Evolutionary conservation across 2,113 vertebrate species (phyloP), one percentile per base, ranked within the genome.

Genomic region (Clupea harengus): DNA sequence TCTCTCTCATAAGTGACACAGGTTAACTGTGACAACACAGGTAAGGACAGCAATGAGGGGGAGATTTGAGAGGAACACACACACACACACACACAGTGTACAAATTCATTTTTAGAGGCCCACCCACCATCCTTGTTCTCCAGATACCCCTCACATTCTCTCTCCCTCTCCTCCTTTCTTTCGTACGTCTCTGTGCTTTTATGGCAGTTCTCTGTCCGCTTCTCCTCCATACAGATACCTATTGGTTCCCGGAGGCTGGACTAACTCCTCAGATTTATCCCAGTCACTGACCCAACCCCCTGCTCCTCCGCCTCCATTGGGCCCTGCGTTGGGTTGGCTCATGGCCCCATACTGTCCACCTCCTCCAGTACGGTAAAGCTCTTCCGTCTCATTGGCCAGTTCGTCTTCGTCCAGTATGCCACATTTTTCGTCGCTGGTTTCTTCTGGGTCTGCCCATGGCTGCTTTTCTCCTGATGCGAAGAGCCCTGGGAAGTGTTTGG

Each of bases 401-500:
- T 99, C 98, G 83, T 99, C 98, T 91, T 99, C 97, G 7, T 96
- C 94, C 82, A 99, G 97, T 92, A 99, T 99, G 64, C 98, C 98
- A 82, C 98, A 99, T 90, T 99, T 99, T 92, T 99, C 98, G 90
- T 98, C 96, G 50, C 98, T 99, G 22, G 97, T 99, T 92, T 99
- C 95, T 52, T 99, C 98, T 20, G 96, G 97, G 84, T 99, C 98
- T 1, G 98, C 98, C 98, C 98, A 99, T 0, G 96, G 92, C 86
- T 99, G 98, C 87, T 99, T 99, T 87, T 99, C 98, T 86, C 98
- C 98, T 0, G 98, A 99, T 84, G 98, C 98, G 93, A 99, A 99
- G 90, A 99, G 72, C 92, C 98, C 97, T 96, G 32, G 15, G 6
- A 20, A 93, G 86, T 5, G 32, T 4, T 52, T 0, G 2, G 50